Conservation (phyloP, 2,113 vertebrate species). For the Colinus virginianus region DNA sequence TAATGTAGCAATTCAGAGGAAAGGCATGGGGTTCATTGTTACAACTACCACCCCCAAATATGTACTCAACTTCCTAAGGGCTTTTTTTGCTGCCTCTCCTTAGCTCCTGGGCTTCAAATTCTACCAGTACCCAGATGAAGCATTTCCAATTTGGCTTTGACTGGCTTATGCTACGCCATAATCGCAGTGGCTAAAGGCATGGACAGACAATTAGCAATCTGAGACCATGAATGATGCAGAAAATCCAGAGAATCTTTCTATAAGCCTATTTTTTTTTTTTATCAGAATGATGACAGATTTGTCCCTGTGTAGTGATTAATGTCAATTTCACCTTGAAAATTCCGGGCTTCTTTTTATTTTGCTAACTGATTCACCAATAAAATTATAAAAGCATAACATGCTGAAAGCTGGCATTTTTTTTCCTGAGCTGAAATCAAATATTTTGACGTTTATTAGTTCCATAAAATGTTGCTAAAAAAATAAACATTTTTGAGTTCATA, state of each 20-base stretch:
- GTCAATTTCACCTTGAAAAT: constrained; percentile 30
- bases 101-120: constrained; percentile 3
- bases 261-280: neutral
- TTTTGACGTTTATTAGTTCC: constrained; percentile 73
- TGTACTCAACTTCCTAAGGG: constrained; percentile 27
- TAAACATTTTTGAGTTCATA: constrained; percentile 65
- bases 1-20: neutral
- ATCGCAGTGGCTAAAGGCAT: constrained; percentile 1
- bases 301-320: neutral
- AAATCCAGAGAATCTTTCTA: constrained; percentile 22
- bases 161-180: neutral
- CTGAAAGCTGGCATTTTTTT: constrained; percentile 63
- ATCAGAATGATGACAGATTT: neutral
- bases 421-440: constrained; percentile 61
- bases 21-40: neutral
- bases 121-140: neutral
- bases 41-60: constrained; percentile 36
- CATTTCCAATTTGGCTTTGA: neutral
- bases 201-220: neutral
- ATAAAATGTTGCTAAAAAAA: constrained; percentile 71
- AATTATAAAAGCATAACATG: constrained; percentile 48
- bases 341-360: constrained; percentile 32
- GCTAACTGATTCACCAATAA: constrained; percentile 48
- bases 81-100: neutral
- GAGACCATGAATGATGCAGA: neutral